Conservation (phyloP, 2,113 vertebrate species). For the Phocoena phocoena region DNA sequence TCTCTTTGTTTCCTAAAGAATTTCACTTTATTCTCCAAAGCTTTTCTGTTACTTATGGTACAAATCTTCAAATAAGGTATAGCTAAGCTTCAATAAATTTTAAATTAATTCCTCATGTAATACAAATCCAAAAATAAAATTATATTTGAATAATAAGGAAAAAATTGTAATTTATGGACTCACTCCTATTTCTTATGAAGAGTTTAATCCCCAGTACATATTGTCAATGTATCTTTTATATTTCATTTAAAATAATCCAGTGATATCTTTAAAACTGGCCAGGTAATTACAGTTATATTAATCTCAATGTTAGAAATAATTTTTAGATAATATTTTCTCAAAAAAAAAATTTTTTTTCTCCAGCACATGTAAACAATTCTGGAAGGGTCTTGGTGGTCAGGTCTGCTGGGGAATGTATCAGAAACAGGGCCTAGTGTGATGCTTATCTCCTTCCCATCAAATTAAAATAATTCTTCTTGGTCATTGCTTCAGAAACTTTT, state of each 20-base stretch:
- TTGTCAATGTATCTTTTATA: neutral
- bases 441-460: neutral
- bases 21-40: conserved; percentile 28
- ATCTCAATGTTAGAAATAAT: conserved; percentile 8
- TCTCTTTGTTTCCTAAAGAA: neutral
- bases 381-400: neutral
- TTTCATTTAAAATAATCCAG: conserved; percentile 16
- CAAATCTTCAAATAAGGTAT: neutral
- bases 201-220: neutral
- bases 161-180: neutral
- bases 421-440: neutral
- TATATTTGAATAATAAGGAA: conserved; percentile 17
- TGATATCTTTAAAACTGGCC: neutral
- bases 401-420: neutral
- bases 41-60: neutral
- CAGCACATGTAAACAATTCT: neutral
- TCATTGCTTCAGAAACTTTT: neutral
- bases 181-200: conserved; percentile 1
- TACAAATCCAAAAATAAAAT: neutral
- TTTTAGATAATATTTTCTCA: neutral
- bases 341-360: neutral
- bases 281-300: neutral
- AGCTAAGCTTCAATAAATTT: conserved; percentile 30
- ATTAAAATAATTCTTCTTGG: neutral
- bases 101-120: neutral